Evolutionary conservation across 2,888 invertebrate species (phyloP).

Genomic region (Agonopterix subpropinquella): DNA sequence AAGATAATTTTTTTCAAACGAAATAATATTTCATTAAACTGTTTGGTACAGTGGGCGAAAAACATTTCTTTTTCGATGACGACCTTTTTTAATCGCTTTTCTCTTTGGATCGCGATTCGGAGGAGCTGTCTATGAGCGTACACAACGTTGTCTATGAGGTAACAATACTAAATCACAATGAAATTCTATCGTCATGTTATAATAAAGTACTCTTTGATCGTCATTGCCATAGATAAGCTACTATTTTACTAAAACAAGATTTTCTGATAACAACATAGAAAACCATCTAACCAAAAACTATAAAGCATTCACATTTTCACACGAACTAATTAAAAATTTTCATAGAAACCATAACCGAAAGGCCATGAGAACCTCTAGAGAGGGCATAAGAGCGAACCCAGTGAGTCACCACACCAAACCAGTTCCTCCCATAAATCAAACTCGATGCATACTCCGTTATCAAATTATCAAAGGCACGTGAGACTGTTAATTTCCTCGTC

Average conservation of each 20-base stretch:
- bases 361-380: conserved; percentile 52
- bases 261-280: not conserved
- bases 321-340: conserved; percentile 26
- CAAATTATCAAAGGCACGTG: conserved; percentile 73
- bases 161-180: not conserved
- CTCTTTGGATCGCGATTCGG: too few relatives aligned
- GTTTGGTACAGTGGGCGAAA: too few relatives aligned
- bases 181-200: not conserved
- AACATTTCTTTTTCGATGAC: too few relatives aligned
- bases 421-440: conserved; percentile 64
- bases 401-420: conserved; percentile 50
- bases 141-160: too few relatives aligned
- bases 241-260: not conserved
- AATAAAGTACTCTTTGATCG: too few relatives aligned
- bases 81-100: too few relatives aligned
- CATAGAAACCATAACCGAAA: conserved; percentile 29
- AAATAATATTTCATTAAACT: too few relatives aligned
- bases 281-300: not conserved
- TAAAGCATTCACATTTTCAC: not conserved
- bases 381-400: conserved; percentile 14
- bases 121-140: too few relatives aligned
- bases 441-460: conserved; percentile 46
- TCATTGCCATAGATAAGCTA: too few relatives aligned
- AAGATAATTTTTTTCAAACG: too few relatives aligned
- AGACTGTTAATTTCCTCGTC: conserved; percentile 64